Percentiles rank a stretch among this genome's conserved stretches.
phyloP scores from a whole-genome alignment of 2,113 vertebrate genomes.

The Semnopithecus entellus region DNA sequence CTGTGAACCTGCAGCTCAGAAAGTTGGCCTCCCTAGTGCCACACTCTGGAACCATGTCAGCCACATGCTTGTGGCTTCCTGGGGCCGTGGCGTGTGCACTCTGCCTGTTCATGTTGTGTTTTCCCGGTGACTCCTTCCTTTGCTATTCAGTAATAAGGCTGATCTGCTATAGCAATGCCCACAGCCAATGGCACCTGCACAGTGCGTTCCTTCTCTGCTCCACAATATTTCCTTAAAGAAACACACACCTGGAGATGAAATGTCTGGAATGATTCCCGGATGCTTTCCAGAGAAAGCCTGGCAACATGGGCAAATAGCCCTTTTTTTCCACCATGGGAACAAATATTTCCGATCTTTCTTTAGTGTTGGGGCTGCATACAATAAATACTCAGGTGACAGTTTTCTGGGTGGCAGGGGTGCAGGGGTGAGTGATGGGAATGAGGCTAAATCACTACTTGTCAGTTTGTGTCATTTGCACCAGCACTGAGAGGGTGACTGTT shows the following conservation, averaged over 20 bases:
- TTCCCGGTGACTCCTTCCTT: neutral
- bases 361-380: neutral
- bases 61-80: neutral
- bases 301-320: conserved; percentile 1
- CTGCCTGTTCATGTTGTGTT: neutral
- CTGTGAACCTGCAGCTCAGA: neutral
- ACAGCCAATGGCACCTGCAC: neutral
- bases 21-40: neutral
- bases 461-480: neutral
- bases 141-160: neutral
- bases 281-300: conserved; percentile 42
- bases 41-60: neutral
- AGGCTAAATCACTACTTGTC: neutral
- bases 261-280: conserved; percentile 13
- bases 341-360: neutral
- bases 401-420: neutral
- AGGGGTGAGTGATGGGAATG: neutral
- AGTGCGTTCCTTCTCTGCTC: neutral
- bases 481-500: neutral
- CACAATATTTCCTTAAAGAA: conserved; percentile 48
- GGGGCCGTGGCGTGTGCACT: fast-evolving
- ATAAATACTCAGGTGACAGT: neutral
- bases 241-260: conserved; percentile 45
- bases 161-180: neutral
- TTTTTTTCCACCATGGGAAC: conserved; percentile 5